Evolutionary conservation across 2,888 invertebrate species (phyloP).

Genomic region (Agrotis ipsilon): DNA sequence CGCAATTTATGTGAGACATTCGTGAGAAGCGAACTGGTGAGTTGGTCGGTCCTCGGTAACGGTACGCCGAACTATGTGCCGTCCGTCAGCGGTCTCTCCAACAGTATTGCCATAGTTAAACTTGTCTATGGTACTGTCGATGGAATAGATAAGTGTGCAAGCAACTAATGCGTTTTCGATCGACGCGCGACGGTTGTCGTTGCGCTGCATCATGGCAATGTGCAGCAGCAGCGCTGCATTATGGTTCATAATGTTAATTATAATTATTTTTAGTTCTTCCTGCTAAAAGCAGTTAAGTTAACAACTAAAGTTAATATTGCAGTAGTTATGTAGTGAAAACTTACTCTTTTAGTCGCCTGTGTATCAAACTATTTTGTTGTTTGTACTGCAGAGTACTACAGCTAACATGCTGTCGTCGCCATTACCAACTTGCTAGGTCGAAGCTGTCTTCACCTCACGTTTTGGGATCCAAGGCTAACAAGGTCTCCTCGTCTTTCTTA

Average conservation of each 20-base stretch:
- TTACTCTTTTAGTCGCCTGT: background rate
- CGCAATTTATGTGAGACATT: conserved; percentile 53
- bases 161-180: background rate
- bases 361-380: background rate
- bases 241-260: no score
- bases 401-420: background rate
- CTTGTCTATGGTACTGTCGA: conserved; percentile 6
- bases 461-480: background rate
- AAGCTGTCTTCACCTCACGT: background rate
- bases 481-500: no score
- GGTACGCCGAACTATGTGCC: conserved; percentile 49
- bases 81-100: conserved; percentile 32
- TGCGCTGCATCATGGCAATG: no score
- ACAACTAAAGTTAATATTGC: background rate
- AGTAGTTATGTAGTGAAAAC: no score
- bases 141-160: background rate
- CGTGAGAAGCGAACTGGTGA: conserved; percentile 55
- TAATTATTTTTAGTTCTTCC: no score
- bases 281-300: background rate
- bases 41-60: conserved; percentile 39
- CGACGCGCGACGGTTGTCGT: no score
- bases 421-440: background rate
- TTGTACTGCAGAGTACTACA: background rate
- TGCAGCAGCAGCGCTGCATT: no score
- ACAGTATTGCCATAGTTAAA: conserved; percentile 30